Evolutionary conservation across 2,797 vertebrate genomes (phyloP), one percentile per base, ranked within the genome.

Genomic region (Mustela erminea): DNA sequence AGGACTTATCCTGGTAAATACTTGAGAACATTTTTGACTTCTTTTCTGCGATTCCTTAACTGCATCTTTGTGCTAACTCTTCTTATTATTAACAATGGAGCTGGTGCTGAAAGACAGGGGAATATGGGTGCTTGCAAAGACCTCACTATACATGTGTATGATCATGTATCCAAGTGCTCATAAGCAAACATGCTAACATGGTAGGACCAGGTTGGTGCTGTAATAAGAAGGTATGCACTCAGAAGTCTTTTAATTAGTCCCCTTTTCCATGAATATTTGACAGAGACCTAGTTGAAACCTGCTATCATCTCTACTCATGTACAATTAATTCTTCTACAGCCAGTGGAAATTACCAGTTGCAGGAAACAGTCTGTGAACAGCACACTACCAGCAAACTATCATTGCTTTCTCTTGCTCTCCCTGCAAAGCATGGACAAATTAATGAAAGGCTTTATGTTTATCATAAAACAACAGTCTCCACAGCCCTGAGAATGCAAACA

Each of bases 401-500:
- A 58, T 78, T 90, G 84, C 41, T 85, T 93, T 80, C n/a, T n/a
- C 15, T 80, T 60, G 27, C 58, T 95, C 89, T 97, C 90, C 9
- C 60, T 95, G 87, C 14, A 90, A 92, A 94, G 86, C 92, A 60
- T 74, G 96, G 95, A 21, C 49, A 95, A 98, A 96, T 97, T 98
- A 98, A 98, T 82, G 95, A 96, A 94, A 95, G 94, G 32, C 32
- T 92, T 98, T 98, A 96, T 96, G 90, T 98, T 70, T 64, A 83
- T 81, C 94, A 78, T 92, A 97, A 98, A 98, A 95, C 84, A 98
- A 89, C 23, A 83, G 58, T 97, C 85, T 78, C n/a, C 54, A 18
- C 15, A 97, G 92, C 87, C 84, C 91, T 41, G 93, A 92, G 94
- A 96, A 84, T 68, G 94, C 29, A 96, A 46, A 90, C 54, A 97